A percentile compares a stretch with the other conserved stretches of the same genome.
These are phyloP conservation scores for Aphelenchoides avenae DNA, from an alignment of 1,140 invertebrate genomes.

Conservation along the genomic window DNA sequence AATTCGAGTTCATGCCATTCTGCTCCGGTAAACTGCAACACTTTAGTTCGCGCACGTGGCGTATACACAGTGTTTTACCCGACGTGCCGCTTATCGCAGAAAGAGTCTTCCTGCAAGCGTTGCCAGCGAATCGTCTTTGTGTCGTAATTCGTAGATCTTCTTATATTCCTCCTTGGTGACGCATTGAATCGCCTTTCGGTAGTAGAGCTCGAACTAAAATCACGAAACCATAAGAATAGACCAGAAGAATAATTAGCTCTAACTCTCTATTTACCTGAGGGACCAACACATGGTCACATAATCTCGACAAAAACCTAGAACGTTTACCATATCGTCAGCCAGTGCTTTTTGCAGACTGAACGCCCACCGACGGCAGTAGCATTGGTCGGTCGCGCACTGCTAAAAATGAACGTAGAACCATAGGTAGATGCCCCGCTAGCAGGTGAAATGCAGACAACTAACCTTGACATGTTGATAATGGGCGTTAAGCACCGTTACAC, in stretches of 20 bases:
- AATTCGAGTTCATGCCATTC: constrained; percentile 49
- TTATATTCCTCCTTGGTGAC: constrained; percentile 52
- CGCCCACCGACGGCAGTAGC: constrained; percentile 48
- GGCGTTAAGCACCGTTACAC: too few relatives aligned
- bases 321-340: constrained; percentile 43
- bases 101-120: constrained; percentile 53
- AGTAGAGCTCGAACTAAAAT: constrained; percentile 53
- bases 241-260: too few relatives aligned
- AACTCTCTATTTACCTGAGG: too few relatives aligned
- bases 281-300: not conserved
- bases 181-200: constrained; percentile 51
- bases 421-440: too few relatives aligned
- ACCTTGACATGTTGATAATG: too few relatives aligned
- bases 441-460: too few relatives aligned
- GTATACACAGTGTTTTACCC: too few relatives aligned
- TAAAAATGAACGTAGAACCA: too few relatives aligned
- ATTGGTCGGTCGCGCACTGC: too few relatives aligned
- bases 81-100: constrained; percentile 48
- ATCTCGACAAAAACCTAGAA: not conserved
- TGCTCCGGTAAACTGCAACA: constrained; percentile 39
- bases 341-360: constrained; percentile 52
- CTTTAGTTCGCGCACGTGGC: too few relatives aligned
- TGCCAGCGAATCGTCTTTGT: constrained; percentile 53
- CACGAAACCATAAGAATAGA: too few relatives aligned
- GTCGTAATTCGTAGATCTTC: constrained; percentile 43